Evolutionary conservation across 2,797 vertebrate species (phyloP).

Genomic region (Sebastes hopkinsi): DNA sequence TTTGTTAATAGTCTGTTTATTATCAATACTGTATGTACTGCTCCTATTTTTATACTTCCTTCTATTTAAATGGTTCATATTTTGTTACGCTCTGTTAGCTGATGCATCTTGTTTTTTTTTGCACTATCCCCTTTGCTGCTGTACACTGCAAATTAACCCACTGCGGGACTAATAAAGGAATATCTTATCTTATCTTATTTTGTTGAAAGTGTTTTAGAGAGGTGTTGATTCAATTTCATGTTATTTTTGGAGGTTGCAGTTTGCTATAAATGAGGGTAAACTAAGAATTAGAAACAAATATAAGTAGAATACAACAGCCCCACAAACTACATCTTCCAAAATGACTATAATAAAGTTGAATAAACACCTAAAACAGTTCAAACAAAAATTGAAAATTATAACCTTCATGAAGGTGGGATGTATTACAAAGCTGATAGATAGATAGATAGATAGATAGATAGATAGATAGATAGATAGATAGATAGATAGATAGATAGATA

Average conservation of each 20-base stretch:
- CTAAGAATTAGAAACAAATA: not conserved
- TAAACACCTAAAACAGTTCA: not conserved
- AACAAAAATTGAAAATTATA: not conserved
- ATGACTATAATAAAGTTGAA: not conserved
- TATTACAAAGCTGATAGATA: not conserved
- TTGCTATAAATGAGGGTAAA: not conserved
- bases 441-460: too few relatives aligned
- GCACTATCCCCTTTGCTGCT: too few relatives aligned
- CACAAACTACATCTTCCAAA: not conserved
- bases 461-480: too few relatives aligned
- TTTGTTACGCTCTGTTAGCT: too few relatives aligned
- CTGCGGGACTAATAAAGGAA: too few relatives aligned
- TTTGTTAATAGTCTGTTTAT: too few relatives aligned
- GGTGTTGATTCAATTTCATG: not conserved
- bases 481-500: too few relatives aligned
- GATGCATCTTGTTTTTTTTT: too few relatives aligned
- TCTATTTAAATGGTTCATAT: accelerated
- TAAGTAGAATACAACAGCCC: not conserved
- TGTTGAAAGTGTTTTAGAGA: not conserved
- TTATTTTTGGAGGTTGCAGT: not conserved
- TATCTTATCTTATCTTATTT: not conserved
- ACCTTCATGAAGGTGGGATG: not conserved
- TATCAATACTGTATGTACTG: too few relatives aligned
- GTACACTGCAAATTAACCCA: too few relatives aligned
- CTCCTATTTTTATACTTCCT: too few relatives aligned